Evolutionary conservation across 1,140 invertebrate species (phyloP).

Genomic region (Pinna nobilis): DNA sequence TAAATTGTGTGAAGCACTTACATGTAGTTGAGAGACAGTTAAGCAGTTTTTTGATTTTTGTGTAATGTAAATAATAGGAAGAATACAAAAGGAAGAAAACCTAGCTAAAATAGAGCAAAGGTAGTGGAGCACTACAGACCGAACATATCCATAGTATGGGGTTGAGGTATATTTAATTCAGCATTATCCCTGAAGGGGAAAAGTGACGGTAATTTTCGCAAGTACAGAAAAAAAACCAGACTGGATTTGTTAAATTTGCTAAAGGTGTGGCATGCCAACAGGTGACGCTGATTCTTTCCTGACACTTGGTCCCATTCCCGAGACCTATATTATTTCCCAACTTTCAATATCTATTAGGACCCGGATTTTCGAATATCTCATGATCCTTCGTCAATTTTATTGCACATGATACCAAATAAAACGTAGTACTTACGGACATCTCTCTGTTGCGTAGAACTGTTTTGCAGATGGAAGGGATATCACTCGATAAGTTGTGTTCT

Average conservation of each 20-base stretch:
- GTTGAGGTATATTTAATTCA: too few species aligned
- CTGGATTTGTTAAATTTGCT: not conserved
- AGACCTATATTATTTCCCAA: not conserved
- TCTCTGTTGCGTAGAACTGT: conserved; percentile 24
- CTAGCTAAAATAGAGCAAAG: too few species aligned
- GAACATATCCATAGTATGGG: too few species aligned
- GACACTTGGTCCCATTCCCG: not conserved
- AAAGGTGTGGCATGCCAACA: not conserved
- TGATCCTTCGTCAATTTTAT: not conserved
- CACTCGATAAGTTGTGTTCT: conserved; percentile 12
- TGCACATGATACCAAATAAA: not conserved
- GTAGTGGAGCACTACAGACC: too few species aligned
- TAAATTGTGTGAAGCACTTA: too few species aligned
- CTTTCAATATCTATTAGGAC: not conserved
- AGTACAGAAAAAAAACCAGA: too few species aligned
- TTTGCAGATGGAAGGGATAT: conserved; percentile 12
- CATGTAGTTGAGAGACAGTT: too few species aligned
- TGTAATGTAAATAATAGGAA: too few species aligned
- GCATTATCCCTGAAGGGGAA: too few species aligned
- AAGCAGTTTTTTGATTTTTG: too few species aligned
- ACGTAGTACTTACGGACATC: conserved; percentile 30
- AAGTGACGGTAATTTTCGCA: too few species aligned
- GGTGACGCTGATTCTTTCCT: not conserved
- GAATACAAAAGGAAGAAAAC: too few species aligned
- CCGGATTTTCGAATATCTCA: not conserved